A percentile compares a stretch with the other conserved stretches of the same genome.
Conservation (phyloP, 2,797 vertebrate species). For the Hippopotamyrus pictus region DNA sequence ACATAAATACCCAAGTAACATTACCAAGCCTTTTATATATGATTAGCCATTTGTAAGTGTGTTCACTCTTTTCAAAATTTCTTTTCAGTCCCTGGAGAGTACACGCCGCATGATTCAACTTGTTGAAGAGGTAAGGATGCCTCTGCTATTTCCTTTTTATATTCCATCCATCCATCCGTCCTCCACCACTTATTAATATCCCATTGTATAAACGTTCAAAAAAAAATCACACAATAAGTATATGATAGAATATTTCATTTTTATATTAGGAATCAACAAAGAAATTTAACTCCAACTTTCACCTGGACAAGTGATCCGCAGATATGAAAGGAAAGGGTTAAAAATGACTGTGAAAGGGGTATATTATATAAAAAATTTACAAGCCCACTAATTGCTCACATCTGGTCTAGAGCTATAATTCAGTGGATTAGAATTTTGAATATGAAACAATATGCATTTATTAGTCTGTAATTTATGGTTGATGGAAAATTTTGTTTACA, state of each 20-base stretch:
- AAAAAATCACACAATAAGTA: not conserved
- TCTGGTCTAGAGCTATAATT: not conserved
- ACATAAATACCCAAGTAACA: not conserved
- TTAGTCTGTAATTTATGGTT: not conserved
- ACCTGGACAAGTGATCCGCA: not conserved
- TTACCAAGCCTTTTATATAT: not conserved
- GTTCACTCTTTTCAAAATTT: not conserved
- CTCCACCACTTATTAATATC: not conserved
- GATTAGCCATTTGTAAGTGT: not conserved
- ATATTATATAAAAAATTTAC: not conserved
- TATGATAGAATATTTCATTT: not conserved
- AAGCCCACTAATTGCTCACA: not conserved
- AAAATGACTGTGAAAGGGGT: not conserved
- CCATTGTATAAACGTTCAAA: not conserved
- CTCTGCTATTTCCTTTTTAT: not conserved
- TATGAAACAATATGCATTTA: not conserved
- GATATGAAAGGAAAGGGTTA: not conserved
- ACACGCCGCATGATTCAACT: conserved; percentile 66
- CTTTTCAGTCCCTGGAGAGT: conserved; percentile 65
- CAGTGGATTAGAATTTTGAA: not conserved
- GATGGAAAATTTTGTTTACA: not conserved
- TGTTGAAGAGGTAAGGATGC: conserved; percentile 62
- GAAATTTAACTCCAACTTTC: not conserved
- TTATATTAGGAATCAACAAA: not conserved
- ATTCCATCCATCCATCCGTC: not conserved